phyloP scores from a whole-genome alignment of 2,113 vertebrate species.

The Pterophyllum scalare region DNA sequence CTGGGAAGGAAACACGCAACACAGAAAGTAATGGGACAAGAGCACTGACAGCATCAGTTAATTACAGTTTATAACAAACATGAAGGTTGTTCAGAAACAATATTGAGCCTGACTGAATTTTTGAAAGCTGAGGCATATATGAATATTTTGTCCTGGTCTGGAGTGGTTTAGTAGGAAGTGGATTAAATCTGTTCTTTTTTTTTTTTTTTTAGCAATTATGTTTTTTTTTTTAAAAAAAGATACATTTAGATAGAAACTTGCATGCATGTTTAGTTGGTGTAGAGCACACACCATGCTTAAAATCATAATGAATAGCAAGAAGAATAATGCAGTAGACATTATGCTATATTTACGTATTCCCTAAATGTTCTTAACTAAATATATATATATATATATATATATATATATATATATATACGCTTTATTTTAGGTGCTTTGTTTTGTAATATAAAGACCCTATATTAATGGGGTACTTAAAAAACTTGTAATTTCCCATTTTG shows the following conservation, averaged over 20 bases:
- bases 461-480: too few species aligned
- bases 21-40: background rate
- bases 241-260: background rate
- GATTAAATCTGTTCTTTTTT: background rate
- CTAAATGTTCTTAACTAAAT: background rate
- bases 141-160: background rate
- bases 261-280: too few species aligned
- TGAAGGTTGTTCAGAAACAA: background rate
- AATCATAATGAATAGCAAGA: background rate
- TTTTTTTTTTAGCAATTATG: background rate
- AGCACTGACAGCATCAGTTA: background rate
- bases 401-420: too few species aligned
- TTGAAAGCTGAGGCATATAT: background rate
- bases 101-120: background rate
- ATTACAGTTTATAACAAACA: constrained; percentile 2
- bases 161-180: background rate
- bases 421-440: too few species aligned
- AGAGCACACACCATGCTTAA: background rate
- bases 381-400: too few species aligned
- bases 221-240: background rate
- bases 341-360: background rate
- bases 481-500: background rate
- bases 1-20: constrained; percentile 57
- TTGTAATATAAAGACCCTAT: too few species aligned
- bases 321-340: background rate